Evolutionary conservation across 1,140 invertebrate species (phyloP).

Genomic region (fruit fly (Drosophila melanogaster)): DNA sequence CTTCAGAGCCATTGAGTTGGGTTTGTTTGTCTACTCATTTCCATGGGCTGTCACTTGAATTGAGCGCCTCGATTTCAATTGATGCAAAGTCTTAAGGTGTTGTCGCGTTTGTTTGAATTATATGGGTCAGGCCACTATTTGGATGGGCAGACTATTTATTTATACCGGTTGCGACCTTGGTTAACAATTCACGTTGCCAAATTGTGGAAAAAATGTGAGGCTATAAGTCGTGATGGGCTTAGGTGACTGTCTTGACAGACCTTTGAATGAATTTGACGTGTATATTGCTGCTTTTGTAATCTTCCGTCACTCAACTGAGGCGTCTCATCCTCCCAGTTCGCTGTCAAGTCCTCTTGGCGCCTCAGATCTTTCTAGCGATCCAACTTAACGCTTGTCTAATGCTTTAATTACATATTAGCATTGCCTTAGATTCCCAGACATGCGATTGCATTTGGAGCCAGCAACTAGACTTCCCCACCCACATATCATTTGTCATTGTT

Average conservation of each 20-base stretch:
- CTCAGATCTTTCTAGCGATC: slow-evolving; percentile 58
- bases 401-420: slow-evolving; percentile 74
- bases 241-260: slow-evolving; percentile 1
- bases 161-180: slow-evolving; percentile 52
- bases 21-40: slow-evolving; percentile 73
- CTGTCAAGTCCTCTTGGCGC: slow-evolving; percentile 7
- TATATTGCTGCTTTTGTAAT: neutral
- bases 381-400: slow-evolving; percentile 52
- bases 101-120: slow-evolving; percentile 43
- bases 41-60: slow-evolving; percentile 76
- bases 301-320: slow-evolving; percentile 7
- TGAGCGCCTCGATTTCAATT: slow-evolving; percentile 69
- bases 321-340: neutral
- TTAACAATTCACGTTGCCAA: slow-evolving; percentile 12
- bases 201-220: slow-evolving; percentile 45
- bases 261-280: neutral
- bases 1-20: slow-evolving; percentile 58
- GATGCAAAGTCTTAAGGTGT: slow-evolving; percentile 58
- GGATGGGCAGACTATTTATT: slow-evolving; percentile 11
- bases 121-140: slow-evolving; percentile 56
- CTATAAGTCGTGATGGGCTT: slow-evolving; percentile 17
- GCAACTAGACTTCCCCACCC: slow-evolving; percentile 1
- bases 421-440: slow-evolving; percentile 53
- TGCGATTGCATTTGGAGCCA: slow-evolving; percentile 53
- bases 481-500: slow-evolving; percentile 70